phyloP scores from a whole-genome alignment of 2,888 invertebrate species.

The Parthenolecanium corni region DNA sequence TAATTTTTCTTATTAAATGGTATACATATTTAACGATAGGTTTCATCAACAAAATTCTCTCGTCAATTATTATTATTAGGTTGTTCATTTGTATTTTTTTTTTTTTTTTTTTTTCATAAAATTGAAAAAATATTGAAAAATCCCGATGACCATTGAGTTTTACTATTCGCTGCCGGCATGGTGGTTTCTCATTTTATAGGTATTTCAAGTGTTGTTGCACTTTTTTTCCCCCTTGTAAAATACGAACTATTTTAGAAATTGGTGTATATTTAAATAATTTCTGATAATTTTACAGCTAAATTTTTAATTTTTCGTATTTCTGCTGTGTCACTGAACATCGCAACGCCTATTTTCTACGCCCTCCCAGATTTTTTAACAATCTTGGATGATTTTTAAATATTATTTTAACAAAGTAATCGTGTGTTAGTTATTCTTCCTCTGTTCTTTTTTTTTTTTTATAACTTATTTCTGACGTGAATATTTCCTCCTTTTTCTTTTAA shows the following conservation, averaged over 20 bases:
- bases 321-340: not conserved
- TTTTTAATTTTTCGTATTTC: too few species aligned
- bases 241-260: too few species aligned
- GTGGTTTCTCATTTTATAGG: not conserved
- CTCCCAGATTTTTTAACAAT: not conserved
- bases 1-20: not conserved
- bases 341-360: not conserved
- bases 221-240: too few species aligned
- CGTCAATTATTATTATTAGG: constrained; percentile 26
- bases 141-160: not conserved
- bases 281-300: too few species aligned
- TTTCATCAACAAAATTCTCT: not conserved
- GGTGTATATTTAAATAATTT: too few species aligned
- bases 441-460: not conserved
- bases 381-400: not conserved
- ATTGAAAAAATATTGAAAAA: too few species aligned
- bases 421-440: not conserved
- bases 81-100: not conserved
- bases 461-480: constrained; percentile 11
- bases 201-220: not conserved
- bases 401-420: not conserved
- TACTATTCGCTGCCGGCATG: not conserved
- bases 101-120: not conserved
- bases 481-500: constrained; percentile 6
- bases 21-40: not conserved